Evolutionary conservation across 2,113 vertebrate genomes (phyloP), one percentile per base, ranked within the genome.

Genomic region (Pongo pygmaeus): DNA sequence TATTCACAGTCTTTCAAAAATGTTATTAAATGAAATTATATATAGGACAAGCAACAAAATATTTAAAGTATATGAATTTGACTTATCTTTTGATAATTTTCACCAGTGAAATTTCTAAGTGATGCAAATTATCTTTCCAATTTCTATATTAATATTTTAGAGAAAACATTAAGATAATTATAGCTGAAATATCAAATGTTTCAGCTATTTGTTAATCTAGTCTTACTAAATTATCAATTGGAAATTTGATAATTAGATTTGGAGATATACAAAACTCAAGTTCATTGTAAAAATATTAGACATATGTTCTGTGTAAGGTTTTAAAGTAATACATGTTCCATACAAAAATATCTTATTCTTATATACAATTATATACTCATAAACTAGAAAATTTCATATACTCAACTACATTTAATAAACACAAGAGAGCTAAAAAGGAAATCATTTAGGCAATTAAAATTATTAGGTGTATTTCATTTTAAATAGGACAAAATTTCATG

Each of bases 321-420:
- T 89, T 8, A 81, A 97, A 96, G 69, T 52, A 91, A 93, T 46
- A 78, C 12, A 89, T 67, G 5, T 83, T 91, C 35, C 93, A 38
- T 64, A 64, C 4, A 96, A 85, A 97, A 97, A 93, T 43, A 75
- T 3, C 64, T 81, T 57, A 86, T 5, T 85, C 30, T 85, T 20
- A 77, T 67, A 89, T 57, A 40, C 30, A 93, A 89, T 83, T 94
- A 93, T 75, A 75, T 83, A 64, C 5, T 77, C 92, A 59, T 18
- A 97, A 83, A 72, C 6, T 93, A 96, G 88, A 89, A 95, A 89
- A 75, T 84, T 91, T 96, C 75, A 97, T 30, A 94, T 75, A 83
- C 69, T 38, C 8, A 88, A 64, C 46, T 94, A 50, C 20, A 95
- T 25, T 95, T 97, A 91, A 85, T 59, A 96, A 96, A 92, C 52